Base-by-base conservation (phyloP, 2,888 invertebrate species). In the Molanna angustata region DNA sequence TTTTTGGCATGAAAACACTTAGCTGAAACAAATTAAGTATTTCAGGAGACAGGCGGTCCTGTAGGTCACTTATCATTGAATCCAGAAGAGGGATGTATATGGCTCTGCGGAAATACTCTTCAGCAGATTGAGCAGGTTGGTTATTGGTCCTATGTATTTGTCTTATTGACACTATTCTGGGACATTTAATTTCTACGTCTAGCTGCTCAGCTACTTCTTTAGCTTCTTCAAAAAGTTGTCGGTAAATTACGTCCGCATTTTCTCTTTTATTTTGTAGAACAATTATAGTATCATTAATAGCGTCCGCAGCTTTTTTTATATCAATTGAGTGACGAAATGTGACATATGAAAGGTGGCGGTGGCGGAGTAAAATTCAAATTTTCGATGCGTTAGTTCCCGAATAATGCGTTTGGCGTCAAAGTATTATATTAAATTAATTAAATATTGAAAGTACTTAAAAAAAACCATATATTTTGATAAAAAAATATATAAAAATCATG, bases 71-170 rank as follows among this genome's bases (percentile, higher is more conserved):
- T 33, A 61, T 57, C 49, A 64, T 57, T 33, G 59, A 57, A 57
- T 62, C 62, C 52, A 65, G 54, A 60, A 66, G 61, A 56, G 65
- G 62, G 48, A 63, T 62, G 58, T 61, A 62, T 50, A 61, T 53
- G 31, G 60, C 52, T 54, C 58, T 59, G 39, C 59, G 58, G 49
- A 62, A 64, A 42, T 62, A 62, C 43, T 60, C 60, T 46, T 62
- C 58, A 42, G 48, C 14, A 11, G 54, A 45, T 33, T 58, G 54
- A 51, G 56, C 57, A 52, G 61, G 55, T 48, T 61, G 57, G 57
- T 61, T 58, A 46, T 60, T 60, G 60, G 61, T 50, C 40, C n/a
- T n/a, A n/a, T n/a, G n/a, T n/a, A n/a, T n/a, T n/a, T n/a, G n/a
- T n/a, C n/a, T n/a, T n/a, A n/a, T 52, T 53, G 57, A 53, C 45